Conservation (phyloP, 2,888 invertebrate genomes). For the Dysmachus trigonus region DNA sequence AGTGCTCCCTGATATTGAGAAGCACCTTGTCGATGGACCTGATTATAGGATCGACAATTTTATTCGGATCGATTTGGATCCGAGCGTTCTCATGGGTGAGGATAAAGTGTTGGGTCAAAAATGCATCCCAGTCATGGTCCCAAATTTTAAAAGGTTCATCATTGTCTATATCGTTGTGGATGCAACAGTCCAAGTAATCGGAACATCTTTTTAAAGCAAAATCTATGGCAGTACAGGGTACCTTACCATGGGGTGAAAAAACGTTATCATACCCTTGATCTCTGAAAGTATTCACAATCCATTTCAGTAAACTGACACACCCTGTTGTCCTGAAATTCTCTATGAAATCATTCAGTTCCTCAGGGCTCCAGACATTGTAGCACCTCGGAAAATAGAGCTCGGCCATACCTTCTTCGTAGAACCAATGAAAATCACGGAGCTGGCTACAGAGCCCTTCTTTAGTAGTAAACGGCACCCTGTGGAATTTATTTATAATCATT, state of each 20-base stretch:
- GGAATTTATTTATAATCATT: constrained; percentile 82
- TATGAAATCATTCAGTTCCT: constrained; percentile 82
- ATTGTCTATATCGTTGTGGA: constrained; percentile 81
- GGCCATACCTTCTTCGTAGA: constrained; percentile 81
- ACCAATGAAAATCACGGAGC: constrained; percentile 86
- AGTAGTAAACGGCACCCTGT: constrained; percentile 87
- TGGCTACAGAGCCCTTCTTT: constrained; percentile 87
- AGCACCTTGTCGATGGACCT: constrained; percentile 70
- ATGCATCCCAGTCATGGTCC: constrained; percentile 91
- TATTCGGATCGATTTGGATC: constrained; percentile 62
- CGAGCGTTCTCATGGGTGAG: constrained; percentile 73
- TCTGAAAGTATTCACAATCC: constrained; percentile 72
- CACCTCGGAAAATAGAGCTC: constrained; percentile 86
- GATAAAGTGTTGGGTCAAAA: constrained; percentile 75
- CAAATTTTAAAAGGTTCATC: constrained; percentile 72
- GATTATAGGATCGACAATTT: constrained; percentile 56
- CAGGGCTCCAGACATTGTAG: constrained; percentile 82
- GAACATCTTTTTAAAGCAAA: constrained; percentile 83
- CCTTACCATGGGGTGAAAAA: constrained; percentile 69
- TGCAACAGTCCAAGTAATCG: constrained; percentile 77
- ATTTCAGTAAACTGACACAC: constrained; percentile 84
- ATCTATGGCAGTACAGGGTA: constrained; percentile 80
- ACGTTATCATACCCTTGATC: constrained; percentile 68
- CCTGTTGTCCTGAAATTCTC: constrained; percentile 92
- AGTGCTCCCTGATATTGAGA: constrained; percentile 73